These are phyloP conservation scores for Cryptus viduatorius DNA, from an alignment of 2,888 invertebrate genomes.

Conservation along the genomic window DNA sequence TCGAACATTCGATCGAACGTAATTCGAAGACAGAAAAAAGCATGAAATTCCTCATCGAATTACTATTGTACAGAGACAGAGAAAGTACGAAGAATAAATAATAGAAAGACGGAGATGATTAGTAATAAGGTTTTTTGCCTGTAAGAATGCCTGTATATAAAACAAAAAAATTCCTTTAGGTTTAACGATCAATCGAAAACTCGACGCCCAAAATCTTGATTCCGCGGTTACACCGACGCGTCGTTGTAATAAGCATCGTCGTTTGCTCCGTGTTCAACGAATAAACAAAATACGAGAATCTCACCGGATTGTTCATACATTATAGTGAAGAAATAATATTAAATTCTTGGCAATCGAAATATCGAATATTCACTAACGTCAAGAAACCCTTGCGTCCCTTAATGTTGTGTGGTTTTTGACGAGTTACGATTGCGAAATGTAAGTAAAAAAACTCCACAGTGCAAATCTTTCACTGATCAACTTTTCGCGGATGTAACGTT, in stretches of 20 bases:
- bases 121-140: constrained; percentile 19
- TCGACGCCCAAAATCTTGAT: constrained; percentile 1
- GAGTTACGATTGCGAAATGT: no score
- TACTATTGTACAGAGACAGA: constrained; percentile 1
- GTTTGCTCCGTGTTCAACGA: constrained; percentile 22
- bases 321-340: constrained; percentile 39
- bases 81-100: neutral
- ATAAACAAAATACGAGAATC: neutral
- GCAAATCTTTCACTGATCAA: no score
- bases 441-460: no score
- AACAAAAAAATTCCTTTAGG: neutral
- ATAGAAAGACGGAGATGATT: constrained; percentile 26
- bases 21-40: neutral
- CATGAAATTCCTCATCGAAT: neutral
- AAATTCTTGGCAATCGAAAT: constrained; percentile 37
- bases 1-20: constrained; percentile 1
- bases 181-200: neutral
- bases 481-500: no score
- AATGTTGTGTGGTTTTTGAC: neutral
- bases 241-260: constrained; percentile 32
- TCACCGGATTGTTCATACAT: constrained; percentile 58
- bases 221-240: constrained; percentile 4
- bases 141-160: constrained; percentile 27
- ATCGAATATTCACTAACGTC: neutral
- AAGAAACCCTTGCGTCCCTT: neutral